These are phyloP conservation scores for Cladopsammia gracilis DNA, from an alignment of 64 coral and sea anemone species.

Conservation along the genomic window DNA sequence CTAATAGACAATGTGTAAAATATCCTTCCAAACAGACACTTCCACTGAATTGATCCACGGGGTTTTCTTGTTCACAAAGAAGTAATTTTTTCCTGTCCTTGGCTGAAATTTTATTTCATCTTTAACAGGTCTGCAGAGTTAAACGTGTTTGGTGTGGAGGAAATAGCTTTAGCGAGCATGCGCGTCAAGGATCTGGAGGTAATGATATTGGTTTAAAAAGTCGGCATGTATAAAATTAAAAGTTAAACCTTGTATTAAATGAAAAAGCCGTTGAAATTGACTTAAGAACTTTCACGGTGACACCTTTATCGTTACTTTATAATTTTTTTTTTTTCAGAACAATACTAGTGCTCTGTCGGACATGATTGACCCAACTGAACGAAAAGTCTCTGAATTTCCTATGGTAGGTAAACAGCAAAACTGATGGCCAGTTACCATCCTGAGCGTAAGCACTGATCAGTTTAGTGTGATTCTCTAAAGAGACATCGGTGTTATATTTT, in stretches of 20 bases:
- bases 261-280: background rate
- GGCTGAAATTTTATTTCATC: background rate
- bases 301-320: too few relatives aligned
- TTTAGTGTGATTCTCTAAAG: too few relatives aligned
- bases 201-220: background rate
- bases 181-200: background rate
- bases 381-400: conserved; percentile 45
- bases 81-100: background rate
- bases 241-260: too few relatives aligned
- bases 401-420: background rate
- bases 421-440: background rate
- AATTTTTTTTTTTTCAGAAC: background rate
- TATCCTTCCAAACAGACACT: too few relatives aligned
- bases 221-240: too few relatives aligned
- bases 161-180: conserved; percentile 37
- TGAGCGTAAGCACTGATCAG: too few relatives aligned
- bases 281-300: background rate
- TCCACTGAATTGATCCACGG: too few relatives aligned
- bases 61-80: background rate
- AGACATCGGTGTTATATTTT: too few relatives aligned
- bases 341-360: conserved; percentile 42
- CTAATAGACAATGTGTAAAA: too few relatives aligned
- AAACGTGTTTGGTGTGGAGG: conserved; percentile 75
- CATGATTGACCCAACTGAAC: conserved; percentile 67
- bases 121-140: conserved; percentile 43